Conservation (phyloP, 2,888 invertebrate genomes). For the Helobdella robusta region DNA sequence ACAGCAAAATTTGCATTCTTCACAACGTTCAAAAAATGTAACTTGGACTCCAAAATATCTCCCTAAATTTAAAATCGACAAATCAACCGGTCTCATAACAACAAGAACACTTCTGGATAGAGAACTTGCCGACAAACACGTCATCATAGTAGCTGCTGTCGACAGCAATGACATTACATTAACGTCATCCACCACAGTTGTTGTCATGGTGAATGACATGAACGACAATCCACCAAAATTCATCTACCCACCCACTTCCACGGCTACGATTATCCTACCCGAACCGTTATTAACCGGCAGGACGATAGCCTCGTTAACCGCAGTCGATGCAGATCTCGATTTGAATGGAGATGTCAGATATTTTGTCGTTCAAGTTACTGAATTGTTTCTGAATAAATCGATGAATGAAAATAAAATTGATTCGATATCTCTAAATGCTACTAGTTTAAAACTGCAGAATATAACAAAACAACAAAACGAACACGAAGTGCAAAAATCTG, state of each 20-base stretch:
- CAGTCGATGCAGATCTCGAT: conserved; percentile 28
- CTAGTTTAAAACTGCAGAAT: too few relatives aligned
- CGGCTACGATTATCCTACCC: conserved; percentile 14
- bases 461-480: too few relatives aligned
- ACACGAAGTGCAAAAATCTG: neutral
- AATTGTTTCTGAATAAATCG: neutral
- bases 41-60: too few relatives aligned
- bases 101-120: conserved; percentile 35
- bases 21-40: neutral
- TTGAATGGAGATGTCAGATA: conserved; percentile 30
- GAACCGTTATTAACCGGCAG: conserved; percentile 27
- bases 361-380: conserved; percentile 20
- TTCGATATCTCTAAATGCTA: neutral
- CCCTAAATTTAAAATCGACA: conserved; percentile 29
- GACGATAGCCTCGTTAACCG: conserved; percentile 27
- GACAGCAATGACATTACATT: conserved; percentile 23
- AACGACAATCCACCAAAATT: conserved; percentile 37
- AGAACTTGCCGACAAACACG: conserved; percentile 26
- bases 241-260: conserved; percentile 25
- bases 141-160: conserved; percentile 26
- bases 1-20: neutral
- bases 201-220: conserved; percentile 30
- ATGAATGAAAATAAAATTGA: neutral
- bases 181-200: conserved; percentile 29
- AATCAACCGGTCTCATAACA: conserved; percentile 37